phyloP scores from a whole-genome alignment of 2,888 invertebrate genomes.

The Nemapogon koenigi region DNA sequence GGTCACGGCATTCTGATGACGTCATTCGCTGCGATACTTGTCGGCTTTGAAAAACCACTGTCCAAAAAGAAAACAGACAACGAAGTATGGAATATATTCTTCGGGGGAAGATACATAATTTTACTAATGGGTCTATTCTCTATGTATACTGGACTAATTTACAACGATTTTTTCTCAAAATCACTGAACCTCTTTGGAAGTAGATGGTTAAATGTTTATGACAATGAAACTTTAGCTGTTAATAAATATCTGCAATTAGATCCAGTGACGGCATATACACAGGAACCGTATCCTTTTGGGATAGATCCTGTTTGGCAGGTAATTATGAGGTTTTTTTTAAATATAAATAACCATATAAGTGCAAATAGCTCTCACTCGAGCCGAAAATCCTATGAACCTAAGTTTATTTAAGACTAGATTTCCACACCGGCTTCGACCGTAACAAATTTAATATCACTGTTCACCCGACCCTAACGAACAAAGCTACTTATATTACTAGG shows the following conservation, averaged over 20 bases:
- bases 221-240: conserved; percentile 29
- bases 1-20: conserved; percentile 77
- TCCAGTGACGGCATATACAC: conserved; percentile 43
- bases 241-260: conserved; percentile 42
- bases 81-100: conserved; percentile 77
- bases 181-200: conserved; percentile 74
- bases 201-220: conserved; percentile 61
- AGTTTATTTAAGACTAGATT: too few species aligned
- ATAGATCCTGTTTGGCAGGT: conserved; percentile 77
- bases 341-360: too few species aligned
- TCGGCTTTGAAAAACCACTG: conserved; percentile 68
- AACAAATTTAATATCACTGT: too few species aligned
- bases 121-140: conserved; percentile 77
- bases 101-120: conserved; percentile 76
- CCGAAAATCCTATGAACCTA: too few species aligned
- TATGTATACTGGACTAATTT: conserved; percentile 76
- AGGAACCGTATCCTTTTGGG: conserved; percentile 71
- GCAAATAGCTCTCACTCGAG: too few species aligned
- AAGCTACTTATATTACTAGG: too few species aligned
- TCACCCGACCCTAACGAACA: too few species aligned
- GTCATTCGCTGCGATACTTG: conserved; percentile 68
- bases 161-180: conserved; percentile 77
- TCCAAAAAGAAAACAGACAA: conserved; percentile 52
- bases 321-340: too few species aligned
- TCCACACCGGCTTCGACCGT: too few species aligned